Evolutionary conservation across 2,797 vertebrate genomes (phyloP).

Genomic region (Xenopus petersii): DNA sequence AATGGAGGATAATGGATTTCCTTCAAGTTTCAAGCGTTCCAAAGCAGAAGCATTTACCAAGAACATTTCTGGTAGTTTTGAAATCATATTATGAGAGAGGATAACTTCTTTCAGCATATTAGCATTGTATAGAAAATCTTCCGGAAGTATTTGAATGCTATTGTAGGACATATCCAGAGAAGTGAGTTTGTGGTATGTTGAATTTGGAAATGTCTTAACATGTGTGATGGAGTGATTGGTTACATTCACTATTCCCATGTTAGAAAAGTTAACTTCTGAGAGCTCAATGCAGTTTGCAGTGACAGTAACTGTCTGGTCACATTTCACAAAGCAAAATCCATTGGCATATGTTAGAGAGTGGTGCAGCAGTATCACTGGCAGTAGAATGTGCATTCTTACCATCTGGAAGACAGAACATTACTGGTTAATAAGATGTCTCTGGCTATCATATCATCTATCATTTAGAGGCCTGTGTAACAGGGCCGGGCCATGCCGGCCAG

Average conservation of each 20-base stretch:
- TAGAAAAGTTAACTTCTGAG: constrained; percentile 15
- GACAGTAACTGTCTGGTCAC: no score
- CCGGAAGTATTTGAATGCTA: constrained; percentile 16
- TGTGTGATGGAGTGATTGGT: neutral
- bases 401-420: no score
- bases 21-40: neutral
- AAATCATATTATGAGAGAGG: constrained; percentile 51
- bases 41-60: constrained; percentile 32
- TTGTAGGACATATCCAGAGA: constrained; percentile 48
- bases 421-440: no score
- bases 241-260: neutral
- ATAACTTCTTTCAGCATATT: neutral
- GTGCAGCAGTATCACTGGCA: no score
- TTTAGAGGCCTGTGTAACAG: no score
- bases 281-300: neutral
- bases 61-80: neutral
- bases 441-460: no score
- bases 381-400: no score
- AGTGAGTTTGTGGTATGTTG: neutral
- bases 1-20: constrained; percentile 51
- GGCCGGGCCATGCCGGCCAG: no score
- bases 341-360: no score
- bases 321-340: no score
- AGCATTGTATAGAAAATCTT: constrained; percentile 24
- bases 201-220: neutral